Evolutionary conservation across 2,888 invertebrate species (phyloP).

Genomic region (Antheraea assamensis): DNA sequence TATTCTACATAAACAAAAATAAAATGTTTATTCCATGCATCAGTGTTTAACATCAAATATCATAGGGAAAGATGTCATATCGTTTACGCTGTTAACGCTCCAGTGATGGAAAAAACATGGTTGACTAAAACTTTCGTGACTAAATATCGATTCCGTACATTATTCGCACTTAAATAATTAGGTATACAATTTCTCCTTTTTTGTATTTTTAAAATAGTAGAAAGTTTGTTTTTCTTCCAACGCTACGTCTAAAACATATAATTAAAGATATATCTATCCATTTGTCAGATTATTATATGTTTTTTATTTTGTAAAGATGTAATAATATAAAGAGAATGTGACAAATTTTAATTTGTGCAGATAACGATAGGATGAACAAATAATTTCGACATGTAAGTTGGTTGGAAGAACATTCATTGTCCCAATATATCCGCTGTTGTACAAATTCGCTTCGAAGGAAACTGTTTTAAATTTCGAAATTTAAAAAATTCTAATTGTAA

Average conservation of each 20-base stretch:
- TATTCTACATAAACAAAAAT: background rate
- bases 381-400: background rate
- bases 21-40: background rate
- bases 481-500: too few species aligned
- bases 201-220: background rate
- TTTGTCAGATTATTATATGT: too few species aligned
- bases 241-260: too few species aligned
- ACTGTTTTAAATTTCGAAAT: too few species aligned
- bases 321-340: too few species aligned
- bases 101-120: background rate
- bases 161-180: background rate
- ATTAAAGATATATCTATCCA: too few species aligned
- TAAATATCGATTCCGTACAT: background rate
- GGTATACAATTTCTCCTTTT: background rate
- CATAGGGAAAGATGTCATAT: background rate
- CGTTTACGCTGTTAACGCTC: constrained; percentile 4
- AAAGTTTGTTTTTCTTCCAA: background rate
- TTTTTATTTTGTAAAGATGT: background rate
- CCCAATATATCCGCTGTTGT: too few species aligned
- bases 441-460: too few species aligned
- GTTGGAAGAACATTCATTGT: too few species aligned
- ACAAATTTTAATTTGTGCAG: too few species aligned
- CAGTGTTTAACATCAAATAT: constrained; percentile 1
- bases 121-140: background rate
- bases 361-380: background rate